Evolutionary conservation across 2,797 vertebrate genomes (phyloP).

Genomic region (Etheostoma nigrum): DNA sequence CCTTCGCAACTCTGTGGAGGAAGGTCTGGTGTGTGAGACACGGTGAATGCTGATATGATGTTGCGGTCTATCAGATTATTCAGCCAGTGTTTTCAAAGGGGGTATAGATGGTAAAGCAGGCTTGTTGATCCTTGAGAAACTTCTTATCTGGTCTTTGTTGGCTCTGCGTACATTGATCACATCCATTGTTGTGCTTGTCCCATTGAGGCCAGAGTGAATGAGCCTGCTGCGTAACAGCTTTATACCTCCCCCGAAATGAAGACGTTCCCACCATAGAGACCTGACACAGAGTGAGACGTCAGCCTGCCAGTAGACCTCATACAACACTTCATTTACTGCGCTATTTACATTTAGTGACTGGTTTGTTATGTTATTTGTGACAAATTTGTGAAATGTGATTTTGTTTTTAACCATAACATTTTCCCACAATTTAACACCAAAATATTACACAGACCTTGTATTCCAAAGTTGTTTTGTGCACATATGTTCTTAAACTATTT

Average conservation of each 20-base stretch:
- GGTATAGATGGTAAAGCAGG: slow-evolving; percentile 38
- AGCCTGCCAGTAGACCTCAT: not conserved
- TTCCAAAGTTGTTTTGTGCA: not conserved
- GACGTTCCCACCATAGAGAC: slow-evolving; percentile 71
- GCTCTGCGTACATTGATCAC: slow-evolving; percentile 60
- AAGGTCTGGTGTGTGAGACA: too few relatives aligned
- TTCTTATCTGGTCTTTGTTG: slow-evolving; percentile 74
- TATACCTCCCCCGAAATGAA: slow-evolving; percentile 68
- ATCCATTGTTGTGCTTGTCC: slow-evolving; percentile 72
- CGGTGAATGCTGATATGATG: slow-evolving; percentile 48
- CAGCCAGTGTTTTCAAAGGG: slow-evolving; percentile 33
- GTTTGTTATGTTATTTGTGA: not conserved
- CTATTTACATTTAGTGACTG: not conserved
- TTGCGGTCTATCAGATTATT: slow-evolving; percentile 44
- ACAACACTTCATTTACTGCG: not conserved
- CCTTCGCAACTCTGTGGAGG: too few relatives aligned
- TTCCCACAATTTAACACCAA: not conserved
- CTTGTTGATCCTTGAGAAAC: slow-evolving; percentile 70
- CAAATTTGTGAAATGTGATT: not conserved
- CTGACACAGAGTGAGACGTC: slow-evolving; percentile 60
- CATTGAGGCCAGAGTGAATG: slow-evolving; percentile 70
- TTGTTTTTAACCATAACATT: too few relatives aligned
- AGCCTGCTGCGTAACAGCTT: slow-evolving; percentile 70
- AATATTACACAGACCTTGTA: not conserved
- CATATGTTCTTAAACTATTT: not conserved